phyloP scores from a whole-genome alignment of 2,113 vertebrate species.

The Mobula hypostoma region DNA sequence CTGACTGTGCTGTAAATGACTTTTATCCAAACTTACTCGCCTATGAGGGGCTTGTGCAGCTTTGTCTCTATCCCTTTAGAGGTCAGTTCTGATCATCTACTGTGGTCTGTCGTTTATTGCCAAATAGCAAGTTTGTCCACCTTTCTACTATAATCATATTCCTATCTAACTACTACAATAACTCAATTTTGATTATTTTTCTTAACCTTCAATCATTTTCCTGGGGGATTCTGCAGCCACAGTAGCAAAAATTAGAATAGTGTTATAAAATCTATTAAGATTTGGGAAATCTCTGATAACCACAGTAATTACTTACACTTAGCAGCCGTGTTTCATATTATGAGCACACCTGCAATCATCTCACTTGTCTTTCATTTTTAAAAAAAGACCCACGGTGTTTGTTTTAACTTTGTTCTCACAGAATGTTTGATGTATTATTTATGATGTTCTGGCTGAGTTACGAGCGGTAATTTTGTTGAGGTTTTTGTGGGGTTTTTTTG shows the following conservation, averaged over 20 bases:
- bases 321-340: slow-evolving; percentile 25
- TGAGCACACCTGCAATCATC: slow-evolving; percentile 33
- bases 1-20: not conserved
- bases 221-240: not conserved
- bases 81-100: not conserved
- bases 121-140: not conserved
- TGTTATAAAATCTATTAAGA: not conserved
- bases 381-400: slow-evolving; percentile 9
- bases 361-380: not conserved
- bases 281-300: not conserved
- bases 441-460: slow-evolving; percentile 10
- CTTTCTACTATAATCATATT: not conserved
- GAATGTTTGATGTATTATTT: slow-evolving; percentile 16
- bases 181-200: not conserved
- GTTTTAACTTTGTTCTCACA: slow-evolving; percentile 36
- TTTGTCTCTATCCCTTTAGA: not conserved
- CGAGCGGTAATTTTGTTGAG: not conserved
- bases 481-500: slow-evolving; percentile 32
- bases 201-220: not conserved
- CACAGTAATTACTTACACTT: not conserved
- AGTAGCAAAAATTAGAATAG: not conserved
- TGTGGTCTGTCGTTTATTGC: not conserved
- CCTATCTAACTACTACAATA: not conserved
- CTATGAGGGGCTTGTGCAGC: not conserved
- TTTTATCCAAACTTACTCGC: not conserved